A percentile compares a stretch with the other conserved stretches of the same genome.
Conservation (phyloP, 2,113 vertebrate genomes). For the Planiliza haematocheilus region DNA sequence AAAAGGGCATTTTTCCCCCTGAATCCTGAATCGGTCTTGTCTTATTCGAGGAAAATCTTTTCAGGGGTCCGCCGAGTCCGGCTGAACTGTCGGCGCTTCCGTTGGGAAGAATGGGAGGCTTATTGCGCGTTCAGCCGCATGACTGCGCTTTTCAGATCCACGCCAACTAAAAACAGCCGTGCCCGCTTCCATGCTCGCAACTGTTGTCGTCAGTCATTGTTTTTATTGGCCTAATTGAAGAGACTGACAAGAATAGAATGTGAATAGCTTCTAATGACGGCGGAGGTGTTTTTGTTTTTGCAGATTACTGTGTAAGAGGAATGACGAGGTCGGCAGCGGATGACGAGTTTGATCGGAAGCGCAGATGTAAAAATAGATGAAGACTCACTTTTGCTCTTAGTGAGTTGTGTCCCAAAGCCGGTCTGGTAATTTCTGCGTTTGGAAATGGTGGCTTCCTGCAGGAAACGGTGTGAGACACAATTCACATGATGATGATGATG, state of each 20-base stretch:
- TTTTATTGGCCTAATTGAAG: slow-evolving; percentile 71
- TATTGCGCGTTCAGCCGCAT: slow-evolving; percentile 88
- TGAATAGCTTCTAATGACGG: slow-evolving; percentile 58
- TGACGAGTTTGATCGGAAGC: slow-evolving; percentile 39
- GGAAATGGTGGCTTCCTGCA: not conserved
- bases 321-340: slow-evolving; percentile 25
- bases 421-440: not conserved
- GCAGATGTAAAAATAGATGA: slow-evolving; percentile 15
- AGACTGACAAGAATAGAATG: slow-evolving; percentile 37
- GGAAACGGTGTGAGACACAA: not conserved
- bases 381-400: slow-evolving; percentile 4
- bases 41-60: slow-evolving; percentile 76
- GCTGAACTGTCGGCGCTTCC: slow-evolving; percentile 82
- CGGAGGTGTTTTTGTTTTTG: slow-evolving; percentile 55
- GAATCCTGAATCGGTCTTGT: slow-evolving; percentile 83
- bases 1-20: slow-evolving; percentile 82
- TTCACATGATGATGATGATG: not conserved
- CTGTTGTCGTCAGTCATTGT: slow-evolving; percentile 58
- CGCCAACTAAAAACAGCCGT: slow-evolving; percentile 75
- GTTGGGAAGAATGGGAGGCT: slow-evolving; percentile 78
- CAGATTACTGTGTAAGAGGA: slow-evolving; percentile 33
- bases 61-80: slow-evolving; percentile 67
- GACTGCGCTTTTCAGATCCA: slow-evolving; percentile 87
- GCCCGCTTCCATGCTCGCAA: slow-evolving; percentile 28
- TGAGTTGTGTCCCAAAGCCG: slow-evolving; percentile 1